Percentiles rank a stretch among this genome's conserved stretches.
Conservation (phyloP, 1,140 invertebrate species). For the Dendrolimus punctatus region DNA sequence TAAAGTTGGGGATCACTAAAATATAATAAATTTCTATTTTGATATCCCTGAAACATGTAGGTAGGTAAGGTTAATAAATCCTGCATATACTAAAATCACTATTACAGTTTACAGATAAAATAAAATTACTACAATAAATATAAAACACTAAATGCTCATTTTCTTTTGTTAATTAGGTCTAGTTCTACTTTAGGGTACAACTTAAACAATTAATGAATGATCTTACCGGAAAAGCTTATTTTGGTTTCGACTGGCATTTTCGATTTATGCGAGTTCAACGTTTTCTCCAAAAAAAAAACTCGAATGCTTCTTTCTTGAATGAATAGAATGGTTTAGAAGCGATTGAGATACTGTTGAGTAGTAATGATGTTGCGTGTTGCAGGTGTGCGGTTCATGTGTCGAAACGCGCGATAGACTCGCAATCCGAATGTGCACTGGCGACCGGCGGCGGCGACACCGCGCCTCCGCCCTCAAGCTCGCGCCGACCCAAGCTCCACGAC, state of each 20-base stretch:
- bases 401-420: constrained; percentile 39
- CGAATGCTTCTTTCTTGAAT: background rate
- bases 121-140: no score
- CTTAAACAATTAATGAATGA: background rate
- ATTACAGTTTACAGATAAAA: no score
- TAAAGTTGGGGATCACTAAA: no score
- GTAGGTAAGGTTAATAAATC: no score
- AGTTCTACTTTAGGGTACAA: no score
- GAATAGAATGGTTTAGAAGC: background rate
- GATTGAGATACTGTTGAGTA: constrained; percentile 8
- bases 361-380: constrained; percentile 16
- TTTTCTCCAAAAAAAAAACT: background rate
- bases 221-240: constrained; percentile 67
- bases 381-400: constrained; percentile 18
- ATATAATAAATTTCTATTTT: no score
- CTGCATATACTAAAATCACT: no score
- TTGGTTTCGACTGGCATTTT: constrained; percentile 64
- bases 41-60: no score
- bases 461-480: constrained; percentile 32
- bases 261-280: background rate
- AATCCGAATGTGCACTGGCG: constrained; percentile 48
- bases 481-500: constrained; percentile 17
- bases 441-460: constrained; percentile 18
- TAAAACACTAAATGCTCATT: no score
- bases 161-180: no score